Conservation (phyloP, 2,797 vertebrate species). For the Bradypodion ventrale region DNA sequence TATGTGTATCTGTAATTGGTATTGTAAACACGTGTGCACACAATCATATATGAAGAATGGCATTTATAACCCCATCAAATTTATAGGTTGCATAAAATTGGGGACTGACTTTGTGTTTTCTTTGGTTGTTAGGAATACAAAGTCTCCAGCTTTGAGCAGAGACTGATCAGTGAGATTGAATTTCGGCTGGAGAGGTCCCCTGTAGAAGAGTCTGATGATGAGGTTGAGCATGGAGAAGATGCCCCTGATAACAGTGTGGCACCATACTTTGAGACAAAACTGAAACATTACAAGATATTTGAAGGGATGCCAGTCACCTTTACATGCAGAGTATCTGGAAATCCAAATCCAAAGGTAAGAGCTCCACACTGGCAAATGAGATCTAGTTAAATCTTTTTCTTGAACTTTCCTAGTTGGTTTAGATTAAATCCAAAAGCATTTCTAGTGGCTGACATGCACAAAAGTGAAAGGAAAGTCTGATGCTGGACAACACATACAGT, state of each 20-base stretch:
- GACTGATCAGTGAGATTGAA: constrained; percentile 97
- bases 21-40: neutral
- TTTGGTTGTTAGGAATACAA: constrained; percentile 88
- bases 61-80: constrained; percentile 20
- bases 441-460: no score
- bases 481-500: no score
- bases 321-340: constrained; percentile 89
- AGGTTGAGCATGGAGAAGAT: constrained; percentile 84
- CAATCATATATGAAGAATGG: constrained; percentile 36
- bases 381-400: neutral
- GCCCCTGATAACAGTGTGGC: constrained; percentile 72
- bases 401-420: neutral
- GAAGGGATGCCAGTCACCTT: constrained; percentile 97
- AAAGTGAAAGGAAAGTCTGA: no score
- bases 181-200: constrained; percentile 94
- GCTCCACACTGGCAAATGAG: neutral
- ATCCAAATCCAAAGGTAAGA: constrained; percentile 94
- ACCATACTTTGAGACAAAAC: constrained; percentile 88
- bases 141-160: constrained; percentile 98
- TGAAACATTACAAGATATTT: constrained; percentile 97
- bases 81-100: constrained; percentile 21
- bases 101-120: constrained; percentile 44
- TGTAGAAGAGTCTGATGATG: constrained; percentile 92
- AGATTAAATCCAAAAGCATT: no score
- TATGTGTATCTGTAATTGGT: constrained; percentile 49